phyloP scores from a whole-genome alignment of 2,888 invertebrate species.

The Alsophila aescularia region DNA sequence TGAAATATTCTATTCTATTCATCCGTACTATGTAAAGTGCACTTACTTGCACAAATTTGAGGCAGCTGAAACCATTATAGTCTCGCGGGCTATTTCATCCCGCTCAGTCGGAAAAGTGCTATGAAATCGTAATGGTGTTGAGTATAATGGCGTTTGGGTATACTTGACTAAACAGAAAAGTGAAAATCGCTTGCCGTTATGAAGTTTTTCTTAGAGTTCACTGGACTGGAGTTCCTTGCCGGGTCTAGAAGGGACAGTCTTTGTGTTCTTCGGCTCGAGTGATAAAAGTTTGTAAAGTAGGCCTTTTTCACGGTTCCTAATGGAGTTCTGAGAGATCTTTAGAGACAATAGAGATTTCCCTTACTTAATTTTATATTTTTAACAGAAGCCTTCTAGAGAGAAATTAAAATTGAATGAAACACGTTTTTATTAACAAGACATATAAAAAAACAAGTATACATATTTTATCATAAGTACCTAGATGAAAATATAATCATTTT shows the following conservation, averaged over 20 bases:
- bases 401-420: too few relatives aligned
- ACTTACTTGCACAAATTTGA: conserved; percentile 66
- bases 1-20: conserved; percentile 72
- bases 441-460: too few relatives aligned
- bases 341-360: too few relatives aligned
- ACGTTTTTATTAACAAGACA: too few relatives aligned
- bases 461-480: too few relatives aligned
- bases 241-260: conserved; percentile 13
- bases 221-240: conserved; percentile 24
- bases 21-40: conserved; percentile 59
- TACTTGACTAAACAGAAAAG: conserved; percentile 49
- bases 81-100: conserved; percentile 52
- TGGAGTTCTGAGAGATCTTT: too few relatives aligned
- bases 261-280: conserved; percentile 17
- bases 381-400: too few relatives aligned
- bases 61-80: conserved; percentile 56
- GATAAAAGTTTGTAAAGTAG: not conserved
- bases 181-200: conserved; percentile 33
- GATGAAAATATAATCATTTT: too few relatives aligned
- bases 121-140: conserved; percentile 56
- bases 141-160: conserved; percentile 52
- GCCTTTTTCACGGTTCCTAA: too few relatives aligned
- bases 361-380: not conserved
- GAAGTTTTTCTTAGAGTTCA: conserved; percentile 29
- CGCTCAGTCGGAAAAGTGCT: conserved; percentile 62